phyloP scores from a whole-genome alignment of 2,888 invertebrate genomes.

The Lordiphosa andalusiaca region DNA sequence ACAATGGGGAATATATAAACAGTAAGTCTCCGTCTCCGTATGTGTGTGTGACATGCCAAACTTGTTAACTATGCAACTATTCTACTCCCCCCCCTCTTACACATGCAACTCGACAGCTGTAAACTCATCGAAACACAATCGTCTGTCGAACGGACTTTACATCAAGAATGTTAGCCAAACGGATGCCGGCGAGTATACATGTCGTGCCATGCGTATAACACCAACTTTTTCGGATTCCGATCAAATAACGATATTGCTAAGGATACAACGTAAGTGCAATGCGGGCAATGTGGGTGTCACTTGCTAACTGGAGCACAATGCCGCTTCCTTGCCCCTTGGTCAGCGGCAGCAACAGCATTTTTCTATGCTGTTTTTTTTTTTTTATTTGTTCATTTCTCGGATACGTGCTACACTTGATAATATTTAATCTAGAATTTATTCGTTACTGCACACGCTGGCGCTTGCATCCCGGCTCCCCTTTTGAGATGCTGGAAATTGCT shows the following conservation, averaged over 20 bases:
- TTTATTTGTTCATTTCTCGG: conserved; percentile 5
- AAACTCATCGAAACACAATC: conserved; percentile 80
- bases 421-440: conserved; percentile 49
- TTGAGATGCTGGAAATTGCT: conserved; percentile 12
- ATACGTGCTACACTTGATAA: conserved; percentile 38
- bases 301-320: conserved; percentile 7
- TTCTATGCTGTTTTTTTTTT: neutral
- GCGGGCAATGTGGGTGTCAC: conserved; percentile 9
- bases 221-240: conserved; percentile 81
- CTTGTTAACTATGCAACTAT: conserved; percentile 32
- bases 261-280: conserved; percentile 83
- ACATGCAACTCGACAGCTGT: conserved; percentile 54
- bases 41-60: conserved; percentile 9
- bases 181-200: conserved; percentile 83
- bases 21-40: conserved; percentile 62
- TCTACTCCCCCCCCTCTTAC: neutral
- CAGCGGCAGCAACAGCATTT: conserved; percentile 1
- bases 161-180: conserved; percentile 82
- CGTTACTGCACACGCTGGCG: conserved; percentile 32
- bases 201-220: conserved; percentile 82
- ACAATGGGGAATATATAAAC: conserved; percentile 80
- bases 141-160: conserved; percentile 82
- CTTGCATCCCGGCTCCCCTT: conserved; percentile 21
- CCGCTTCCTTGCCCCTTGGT: conserved; percentile 3
- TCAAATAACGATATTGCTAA: conserved; percentile 82